Percentiles rank a stretch among this genome's conserved stretches.
These are phyloP conservation scores for Galbula dea DNA, from an alignment of 2,113 vertebrate species.

Conservation along the genomic window DNA sequence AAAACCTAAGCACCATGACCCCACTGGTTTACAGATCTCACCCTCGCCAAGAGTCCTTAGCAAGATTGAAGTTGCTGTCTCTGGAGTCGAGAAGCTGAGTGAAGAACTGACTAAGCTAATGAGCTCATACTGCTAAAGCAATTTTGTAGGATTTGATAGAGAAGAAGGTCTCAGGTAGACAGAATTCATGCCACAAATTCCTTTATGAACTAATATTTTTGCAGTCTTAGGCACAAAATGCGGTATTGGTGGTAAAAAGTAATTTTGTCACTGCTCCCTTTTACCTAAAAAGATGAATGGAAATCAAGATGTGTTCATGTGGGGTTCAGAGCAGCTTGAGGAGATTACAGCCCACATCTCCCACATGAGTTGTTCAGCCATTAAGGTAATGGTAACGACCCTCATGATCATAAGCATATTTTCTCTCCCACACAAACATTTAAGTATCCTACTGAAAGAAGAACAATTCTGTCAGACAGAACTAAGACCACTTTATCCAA, in stretches of 20 bases:
- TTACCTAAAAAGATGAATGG: not conserved
- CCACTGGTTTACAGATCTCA: not conserved
- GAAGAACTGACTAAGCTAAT: not conserved
- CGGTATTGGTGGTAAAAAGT: not conserved
- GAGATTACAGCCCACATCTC: not conserved
- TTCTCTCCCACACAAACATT: not conserved
- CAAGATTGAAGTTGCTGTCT: not conserved
- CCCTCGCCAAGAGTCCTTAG: not conserved
- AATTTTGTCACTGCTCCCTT: not conserved
- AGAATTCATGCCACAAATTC: not conserved
- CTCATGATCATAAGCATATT: conserved; percentile 21
- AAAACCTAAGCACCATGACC: not conserved
- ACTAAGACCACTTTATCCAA: not conserved
- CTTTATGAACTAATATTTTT: not conserved
- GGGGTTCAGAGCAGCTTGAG: not conserved
- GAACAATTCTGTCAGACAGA: not conserved
- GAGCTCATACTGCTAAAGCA: not conserved
- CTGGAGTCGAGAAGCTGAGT: not conserved
- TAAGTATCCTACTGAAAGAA: not conserved
- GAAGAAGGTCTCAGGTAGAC: not conserved
- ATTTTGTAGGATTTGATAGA: not conserved
- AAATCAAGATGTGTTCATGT: fast-evolving
- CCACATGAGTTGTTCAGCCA: not conserved
- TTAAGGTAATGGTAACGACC: not conserved
- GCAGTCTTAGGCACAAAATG: not conserved